These are phyloP conservation scores for Spilosoma lubricipeda DNA, from an alignment of 2,888 invertebrate genomes.

Conservation along the genomic window DNA sequence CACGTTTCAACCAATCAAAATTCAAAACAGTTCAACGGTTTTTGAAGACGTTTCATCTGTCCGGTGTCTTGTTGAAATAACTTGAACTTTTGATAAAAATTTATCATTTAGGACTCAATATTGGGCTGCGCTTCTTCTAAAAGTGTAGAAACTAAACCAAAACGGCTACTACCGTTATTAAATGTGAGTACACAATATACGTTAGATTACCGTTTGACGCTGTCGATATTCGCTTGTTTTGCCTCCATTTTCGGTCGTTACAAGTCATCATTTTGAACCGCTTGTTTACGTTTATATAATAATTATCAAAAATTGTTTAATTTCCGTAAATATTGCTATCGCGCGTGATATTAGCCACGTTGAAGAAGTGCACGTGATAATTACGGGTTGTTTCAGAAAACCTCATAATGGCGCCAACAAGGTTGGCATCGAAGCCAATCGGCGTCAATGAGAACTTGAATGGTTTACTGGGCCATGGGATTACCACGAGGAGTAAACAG, in stretches of 20 bases:
- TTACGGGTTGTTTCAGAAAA: constrained; percentile 65
- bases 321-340: constrained; percentile 22
- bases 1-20: constrained; percentile 67
- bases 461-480: constrained; percentile 81
- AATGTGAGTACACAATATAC: constrained; percentile 69
- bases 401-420: constrained; percentile 88
- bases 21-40: constrained; percentile 79
- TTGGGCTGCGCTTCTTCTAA: constrained; percentile 61
- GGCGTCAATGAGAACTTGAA: constrained; percentile 79
- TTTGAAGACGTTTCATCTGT: constrained; percentile 75
- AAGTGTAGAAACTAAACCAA: constrained; percentile 58
- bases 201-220: constrained; percentile 67
- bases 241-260: constrained; percentile 83
- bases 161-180: constrained; percentile 74
- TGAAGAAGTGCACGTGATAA: constrained; percentile 66
- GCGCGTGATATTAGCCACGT: constrained; percentile 44
- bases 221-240: constrained; percentile 82
- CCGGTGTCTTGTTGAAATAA: constrained; percentile 75
- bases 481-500: constrained; percentile 88
- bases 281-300: constrained; percentile 62
- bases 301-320: constrained; percentile 34
- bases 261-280: constrained; percentile 65
- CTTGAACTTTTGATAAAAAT: constrained; percentile 66
- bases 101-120: constrained; percentile 58
- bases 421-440: constrained; percentile 84